These are phyloP conservation scores for Cirrhinus mrigala DNA, from an alignment of 2,797 vertebrate genomes.

Conservation along the genomic window DNA sequence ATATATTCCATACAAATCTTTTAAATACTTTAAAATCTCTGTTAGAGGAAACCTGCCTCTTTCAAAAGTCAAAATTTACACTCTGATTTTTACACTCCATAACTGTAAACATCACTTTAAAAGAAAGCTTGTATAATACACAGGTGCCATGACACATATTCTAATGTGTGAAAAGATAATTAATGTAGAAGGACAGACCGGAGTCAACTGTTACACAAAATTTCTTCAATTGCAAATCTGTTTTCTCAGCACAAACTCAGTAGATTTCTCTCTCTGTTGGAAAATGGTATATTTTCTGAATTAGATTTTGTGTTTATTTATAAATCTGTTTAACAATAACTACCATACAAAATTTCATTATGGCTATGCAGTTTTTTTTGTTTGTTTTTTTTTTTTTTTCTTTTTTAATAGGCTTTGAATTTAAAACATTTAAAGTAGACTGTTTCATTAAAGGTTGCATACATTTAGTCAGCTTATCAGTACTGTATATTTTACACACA, in stretches of 20 bases:
- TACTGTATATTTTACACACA: too few species aligned
- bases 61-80: neutral
- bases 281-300: neutral
- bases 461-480: neutral
- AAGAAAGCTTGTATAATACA: neutral
- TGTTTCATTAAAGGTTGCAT: neutral
- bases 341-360: neutral
- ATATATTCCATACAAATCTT: neutral
- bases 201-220: neutral
- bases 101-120: neutral
- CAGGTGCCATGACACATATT: neutral
- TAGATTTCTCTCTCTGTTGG: too few species aligned
- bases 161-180: neutral
- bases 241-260: neutral
- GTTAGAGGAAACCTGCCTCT: conserved; percentile 6
- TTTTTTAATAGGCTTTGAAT: neutral
- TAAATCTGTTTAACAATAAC: neutral
- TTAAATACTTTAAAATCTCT: neutral
- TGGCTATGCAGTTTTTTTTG: neutral
- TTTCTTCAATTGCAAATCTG: neutral
- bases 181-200: neutral
- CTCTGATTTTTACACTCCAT: neutral
- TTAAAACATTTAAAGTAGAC: neutral
- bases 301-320: neutral
- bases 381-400: too few species aligned